A percentile compares a stretch with the other conserved stretches of the same genome.
Evolutionary conservation across 2,888 invertebrate species (phyloP).

Genomic region (Agrochola circellaris): DNA sequence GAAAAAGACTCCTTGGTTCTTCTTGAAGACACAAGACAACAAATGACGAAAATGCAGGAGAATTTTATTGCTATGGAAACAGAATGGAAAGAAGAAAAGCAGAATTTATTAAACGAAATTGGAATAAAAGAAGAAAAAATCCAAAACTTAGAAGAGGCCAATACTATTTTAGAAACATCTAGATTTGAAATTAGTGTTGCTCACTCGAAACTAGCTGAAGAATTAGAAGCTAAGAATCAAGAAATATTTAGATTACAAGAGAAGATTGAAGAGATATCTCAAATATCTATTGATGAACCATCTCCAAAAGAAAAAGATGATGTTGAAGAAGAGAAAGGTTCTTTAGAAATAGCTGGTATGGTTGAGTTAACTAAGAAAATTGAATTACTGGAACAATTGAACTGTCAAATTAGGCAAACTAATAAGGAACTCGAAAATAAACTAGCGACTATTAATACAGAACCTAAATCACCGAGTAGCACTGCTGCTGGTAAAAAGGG

Average conservation of each 20-base stretch:
- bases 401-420: constrained; percentile 89
- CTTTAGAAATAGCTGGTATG: constrained; percentile 86
- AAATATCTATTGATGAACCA: constrained; percentile 63
- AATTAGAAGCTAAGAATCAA: constrained; percentile 87
- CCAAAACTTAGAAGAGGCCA: constrained; percentile 89
- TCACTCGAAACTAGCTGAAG: constrained; percentile 89
- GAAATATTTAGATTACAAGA: constrained; percentile 82
- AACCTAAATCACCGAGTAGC: constrained; percentile 74
- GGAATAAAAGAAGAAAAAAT: constrained; percentile 90
- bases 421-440: constrained; percentile 90
- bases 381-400: constrained; percentile 88
- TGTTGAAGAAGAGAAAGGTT: constrained; percentile 91
- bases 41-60: constrained; percentile 95
- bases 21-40: constrained; percentile 94
- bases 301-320: constrained; percentile 78
- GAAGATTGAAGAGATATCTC: constrained; percentile 75
- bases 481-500: constrained; percentile 81
- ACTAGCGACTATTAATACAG: constrained; percentile 78
- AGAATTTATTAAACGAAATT: constrained; percentile 89
- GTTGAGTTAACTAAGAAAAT: constrained; percentile 87
- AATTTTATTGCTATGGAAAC: constrained; percentile 93
- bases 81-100: constrained; percentile 93
- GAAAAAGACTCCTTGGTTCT: constrained; percentile 93
- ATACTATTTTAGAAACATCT: constrained; percentile 87
- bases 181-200: constrained; percentile 89